These are phyloP conservation scores for Drymonia ruficornis DNA, from an alignment of 2,888 invertebrate genomes.

Conservation along the genomic window DNA sequence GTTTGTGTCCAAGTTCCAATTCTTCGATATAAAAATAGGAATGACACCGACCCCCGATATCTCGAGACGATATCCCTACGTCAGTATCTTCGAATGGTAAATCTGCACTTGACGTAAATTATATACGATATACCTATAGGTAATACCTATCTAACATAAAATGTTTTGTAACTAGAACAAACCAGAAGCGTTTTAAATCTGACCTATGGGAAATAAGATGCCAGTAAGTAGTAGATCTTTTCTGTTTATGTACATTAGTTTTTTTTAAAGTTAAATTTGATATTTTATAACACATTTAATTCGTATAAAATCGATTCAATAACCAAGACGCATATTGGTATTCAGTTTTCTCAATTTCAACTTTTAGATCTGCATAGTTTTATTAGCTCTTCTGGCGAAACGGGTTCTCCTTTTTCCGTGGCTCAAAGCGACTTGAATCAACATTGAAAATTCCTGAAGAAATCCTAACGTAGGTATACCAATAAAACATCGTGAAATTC, in stretches of 20 bases:
- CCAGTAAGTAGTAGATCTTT: too few relatives aligned
- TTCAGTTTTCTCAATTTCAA: constrained; percentile 27
- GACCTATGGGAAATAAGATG: too few relatives aligned
- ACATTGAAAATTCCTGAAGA: constrained; percentile 40
- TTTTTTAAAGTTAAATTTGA: neutral
- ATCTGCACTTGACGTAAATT: constrained; percentile 46
- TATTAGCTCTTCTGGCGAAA: constrained; percentile 35
- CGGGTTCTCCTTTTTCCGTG: constrained; percentile 24
- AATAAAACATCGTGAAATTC: too few relatives aligned
- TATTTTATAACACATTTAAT: too few relatives aligned
- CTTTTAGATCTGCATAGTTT: constrained; percentile 26
- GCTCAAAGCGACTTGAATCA: constrained; percentile 41
- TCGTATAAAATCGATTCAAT: neutral
- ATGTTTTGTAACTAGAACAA: too few relatives aligned
- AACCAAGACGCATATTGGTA: neutral
- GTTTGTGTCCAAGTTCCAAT: constrained; percentile 37
- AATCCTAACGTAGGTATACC: neutral
- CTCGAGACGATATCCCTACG: constrained; percentile 29
- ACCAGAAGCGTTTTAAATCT: too few relatives aligned
- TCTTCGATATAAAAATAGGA: constrained; percentile 38
- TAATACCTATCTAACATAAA: too few relatives aligned
- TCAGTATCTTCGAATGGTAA: constrained; percentile 28
- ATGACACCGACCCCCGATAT: constrained; percentile 21
- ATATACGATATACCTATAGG: neutral
- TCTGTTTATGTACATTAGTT: neutral